Evolutionary conservation across 2,797 vertebrate genomes (phyloP), one percentile per base, ranked within the genome.

Genomic region (Thunnus albacares): DNA sequence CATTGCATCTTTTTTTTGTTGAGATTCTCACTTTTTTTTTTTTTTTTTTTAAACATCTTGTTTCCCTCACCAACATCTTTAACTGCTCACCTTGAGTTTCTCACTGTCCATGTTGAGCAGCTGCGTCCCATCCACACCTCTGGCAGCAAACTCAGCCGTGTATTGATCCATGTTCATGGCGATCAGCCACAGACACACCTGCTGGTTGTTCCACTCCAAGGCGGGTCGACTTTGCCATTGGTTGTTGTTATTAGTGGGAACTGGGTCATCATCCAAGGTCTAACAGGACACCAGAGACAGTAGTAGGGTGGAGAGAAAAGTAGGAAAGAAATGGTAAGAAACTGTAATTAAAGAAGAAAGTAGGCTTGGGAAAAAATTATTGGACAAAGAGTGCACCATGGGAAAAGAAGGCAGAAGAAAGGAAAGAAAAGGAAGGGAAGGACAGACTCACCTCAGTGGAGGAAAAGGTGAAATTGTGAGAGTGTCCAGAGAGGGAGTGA

Each of bases 151-250:
- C 90, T 96, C 93, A 0, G 91, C 71, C 9, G 94, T 89, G 18
- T 96, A 96, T 77, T 96, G 96, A 81, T 97, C 97, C 96, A 97
- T 96, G 90, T 96, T 96, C 95, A 97, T 94, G 82, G 96, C 95
- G 70, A 94, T 94, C 79, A 97, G 75, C 96, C 96, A 97, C 85
- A 96, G 96, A 87, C 95, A 96, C 43, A 98, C 96, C 93, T 98
- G 96, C 87, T 97, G 96, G 72, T 90, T 95, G 89, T 90, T 96
- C 97, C 97, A 97, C 84, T 98, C 95, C 51, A 90, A 92, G 74
- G 97, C 81, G 0, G 96, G 94, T 52, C 92, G 95, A 83, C 89
- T 97, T 57, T 96, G 96, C 97, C 97, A 97, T 45, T 95, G 95
- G 88, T 97, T 94, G 80, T 97, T 96, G 89, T 96, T 97, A 61